Evolutionary conservation across 2,797 vertebrate genomes (phyloP), one percentile per base, ranked within the genome.

Genomic region (Takifugu rubripes): DNA sequence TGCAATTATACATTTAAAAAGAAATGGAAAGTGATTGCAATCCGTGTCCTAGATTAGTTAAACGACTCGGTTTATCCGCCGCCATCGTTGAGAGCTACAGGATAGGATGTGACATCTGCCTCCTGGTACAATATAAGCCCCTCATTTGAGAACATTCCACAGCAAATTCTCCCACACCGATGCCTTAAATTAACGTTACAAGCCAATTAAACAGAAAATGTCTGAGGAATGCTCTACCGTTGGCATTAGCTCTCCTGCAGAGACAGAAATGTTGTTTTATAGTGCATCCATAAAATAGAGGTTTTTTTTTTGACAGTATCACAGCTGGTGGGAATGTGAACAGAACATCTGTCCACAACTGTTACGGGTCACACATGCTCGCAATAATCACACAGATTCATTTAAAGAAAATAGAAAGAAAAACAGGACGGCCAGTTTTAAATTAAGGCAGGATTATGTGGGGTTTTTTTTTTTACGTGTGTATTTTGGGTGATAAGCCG

Each of bases 161-260:
- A 46, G 44, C 48, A 56, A 47, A 56, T 54, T 60, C 49, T 58
- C 53, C 24, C 14, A 56, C 52, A 49, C n/a, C 50, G 48, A 16
- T 31, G 15, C 48, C 25, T 29, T 63, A 31, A 63, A 56, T 59
- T 54, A 24, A 65, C 52, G 54, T 48, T 25, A 53, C 55, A 70
- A 1, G 25, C 43, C 31, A 40, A 57, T 54, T 56, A 52, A 52
- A 43, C 54, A 61, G 52, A 61, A 40, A 45, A 25, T 50, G 61
- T 46, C 57, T 14, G 21, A 45, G 3, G 29, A 16, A 24, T 21
- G 44, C 25, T 16, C n/a, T 15, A 5, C 15, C 16, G n/a, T 17
- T 45, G 44, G 44, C 16, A 6, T 14, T 45, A 17, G 15, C 16
- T 45, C 44, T 14, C n/a, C 3, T 16, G 9, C 10, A 9, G 5